phyloP scores from a whole-genome alignment of 2,113 vertebrate genomes.

The Zapus hudsonius region DNA sequence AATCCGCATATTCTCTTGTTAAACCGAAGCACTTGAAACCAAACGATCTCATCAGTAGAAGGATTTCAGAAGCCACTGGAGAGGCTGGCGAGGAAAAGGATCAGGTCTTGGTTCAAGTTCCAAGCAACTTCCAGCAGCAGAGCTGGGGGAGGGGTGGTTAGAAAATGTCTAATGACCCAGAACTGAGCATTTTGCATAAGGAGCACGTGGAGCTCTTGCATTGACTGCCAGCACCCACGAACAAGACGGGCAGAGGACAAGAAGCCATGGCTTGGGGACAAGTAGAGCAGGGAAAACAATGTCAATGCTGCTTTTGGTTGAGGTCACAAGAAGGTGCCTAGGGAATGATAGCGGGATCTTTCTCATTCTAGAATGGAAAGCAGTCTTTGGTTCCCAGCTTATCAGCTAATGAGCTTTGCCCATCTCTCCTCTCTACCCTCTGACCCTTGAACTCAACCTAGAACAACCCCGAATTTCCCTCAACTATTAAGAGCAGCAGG shows the following conservation, averaged over 20 bases:
- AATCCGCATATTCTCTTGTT: no score
- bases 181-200: background rate
- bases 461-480: background rate
- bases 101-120: background rate
- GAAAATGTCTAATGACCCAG: background rate
- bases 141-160: background rate
- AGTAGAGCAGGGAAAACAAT: no score
- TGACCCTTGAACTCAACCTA: background rate
- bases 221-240: background rate
- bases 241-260: background rate
- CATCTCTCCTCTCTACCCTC: background rate
- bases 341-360: no score
- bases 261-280: no score
- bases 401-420: background rate
- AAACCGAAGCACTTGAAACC: background rate
- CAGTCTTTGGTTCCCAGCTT: background rate
- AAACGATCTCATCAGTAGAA: background rate
- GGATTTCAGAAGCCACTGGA: background rate
- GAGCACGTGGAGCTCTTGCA: background rate
- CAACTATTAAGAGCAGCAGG: background rate
- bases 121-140: background rate
- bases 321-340: no score
- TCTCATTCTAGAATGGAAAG: background rate
- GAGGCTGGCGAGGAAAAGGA: background rate
- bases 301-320: background rate